These are phyloP conservation scores for Odobenus rosmarus DNA, from an alignment of 2,113 vertebrate genomes.

Conservation along the genomic window DNA sequence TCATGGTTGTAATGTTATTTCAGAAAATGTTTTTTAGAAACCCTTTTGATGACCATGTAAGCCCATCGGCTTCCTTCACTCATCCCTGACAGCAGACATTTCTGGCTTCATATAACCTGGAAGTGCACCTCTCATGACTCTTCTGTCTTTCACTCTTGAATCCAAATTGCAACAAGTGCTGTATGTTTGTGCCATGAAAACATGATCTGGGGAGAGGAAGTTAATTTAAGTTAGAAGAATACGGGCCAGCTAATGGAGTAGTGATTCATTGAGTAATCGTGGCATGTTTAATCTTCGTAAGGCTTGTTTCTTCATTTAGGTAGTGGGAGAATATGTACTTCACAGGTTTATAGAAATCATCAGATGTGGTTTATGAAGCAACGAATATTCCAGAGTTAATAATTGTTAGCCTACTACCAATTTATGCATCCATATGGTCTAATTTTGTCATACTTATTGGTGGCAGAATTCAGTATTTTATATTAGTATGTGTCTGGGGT, in stretches of 20 bases:
- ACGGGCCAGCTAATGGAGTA: neutral
- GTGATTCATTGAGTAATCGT: neutral
- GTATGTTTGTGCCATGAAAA: neutral
- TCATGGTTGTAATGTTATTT: neutral
- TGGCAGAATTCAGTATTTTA: neutral
- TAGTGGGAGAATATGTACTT: neutral
- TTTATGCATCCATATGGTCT: neutral
- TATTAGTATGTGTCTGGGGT: neutral
- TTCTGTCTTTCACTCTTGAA: neutral
- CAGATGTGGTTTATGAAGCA: neutral
- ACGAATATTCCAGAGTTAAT: neutral
- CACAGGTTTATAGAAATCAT: neutral
- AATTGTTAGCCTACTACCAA: neutral
- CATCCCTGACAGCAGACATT: neutral
- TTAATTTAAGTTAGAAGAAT: neutral
- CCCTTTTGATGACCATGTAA: neutral
- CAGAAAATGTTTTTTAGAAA: neutral
- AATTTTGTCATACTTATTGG: neutral
- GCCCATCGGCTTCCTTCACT: neutral
- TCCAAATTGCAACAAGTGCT: neutral
- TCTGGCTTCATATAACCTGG: neutral
- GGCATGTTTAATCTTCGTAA: neutral
- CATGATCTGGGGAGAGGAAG: neutral
- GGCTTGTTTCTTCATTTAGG: neutral
- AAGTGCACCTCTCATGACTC: neutral